These are phyloP conservation scores for Ephydatia muelleri DNA, from an alignment of 37 sponge, comb jelly and placozoan species.

Conservation along the genomic window DNA sequence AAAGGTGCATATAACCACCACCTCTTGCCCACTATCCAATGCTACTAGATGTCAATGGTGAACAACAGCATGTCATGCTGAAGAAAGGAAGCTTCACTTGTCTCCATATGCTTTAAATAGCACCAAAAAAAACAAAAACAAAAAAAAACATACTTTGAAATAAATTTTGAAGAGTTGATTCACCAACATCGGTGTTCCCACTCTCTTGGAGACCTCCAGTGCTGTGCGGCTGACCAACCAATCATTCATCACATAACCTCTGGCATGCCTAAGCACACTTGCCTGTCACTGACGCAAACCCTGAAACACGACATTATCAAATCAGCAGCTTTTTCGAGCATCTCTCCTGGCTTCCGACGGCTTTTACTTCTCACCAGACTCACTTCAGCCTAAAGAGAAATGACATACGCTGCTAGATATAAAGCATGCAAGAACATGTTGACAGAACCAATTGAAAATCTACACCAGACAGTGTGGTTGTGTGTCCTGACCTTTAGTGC, in stretches of 20 bases:
- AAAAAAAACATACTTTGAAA: constrained; percentile 68
- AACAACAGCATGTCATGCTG: not conserved
- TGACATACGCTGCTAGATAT: not conserved
- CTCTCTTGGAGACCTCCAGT: constrained; percentile 74
- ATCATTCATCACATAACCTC: not conserved
- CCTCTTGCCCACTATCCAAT: too few relatives aligned
- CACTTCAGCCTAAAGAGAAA: constrained; percentile 40
- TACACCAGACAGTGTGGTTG: too few relatives aligned
- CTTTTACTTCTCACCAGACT: constrained; percentile 11
- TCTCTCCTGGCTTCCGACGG: constrained; percentile 64
- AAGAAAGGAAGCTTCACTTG: not conserved
- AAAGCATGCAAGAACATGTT: too few relatives aligned
- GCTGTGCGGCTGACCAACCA: constrained; percentile 44
- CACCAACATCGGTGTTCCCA: constrained; percentile 84
- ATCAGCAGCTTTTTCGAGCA: constrained; percentile 88
- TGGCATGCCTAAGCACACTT: not conserved
- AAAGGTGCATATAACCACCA: too few relatives aligned
- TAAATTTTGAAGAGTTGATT: constrained; percentile 97
- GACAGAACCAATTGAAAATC: too few relatives aligned
- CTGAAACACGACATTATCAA: constrained; percentile 90
- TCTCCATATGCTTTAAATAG: not conserved
- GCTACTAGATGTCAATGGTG: not conserved
- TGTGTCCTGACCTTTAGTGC: constrained; percentile 40
- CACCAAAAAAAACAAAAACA: not conserved
- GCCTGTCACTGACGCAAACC: constrained; percentile 88